Evolutionary conservation across 2,797 vertebrate species (phyloP), one percentile per base, ranked within the genome.

Genomic region (Leptoclinus maculatus): DNA sequence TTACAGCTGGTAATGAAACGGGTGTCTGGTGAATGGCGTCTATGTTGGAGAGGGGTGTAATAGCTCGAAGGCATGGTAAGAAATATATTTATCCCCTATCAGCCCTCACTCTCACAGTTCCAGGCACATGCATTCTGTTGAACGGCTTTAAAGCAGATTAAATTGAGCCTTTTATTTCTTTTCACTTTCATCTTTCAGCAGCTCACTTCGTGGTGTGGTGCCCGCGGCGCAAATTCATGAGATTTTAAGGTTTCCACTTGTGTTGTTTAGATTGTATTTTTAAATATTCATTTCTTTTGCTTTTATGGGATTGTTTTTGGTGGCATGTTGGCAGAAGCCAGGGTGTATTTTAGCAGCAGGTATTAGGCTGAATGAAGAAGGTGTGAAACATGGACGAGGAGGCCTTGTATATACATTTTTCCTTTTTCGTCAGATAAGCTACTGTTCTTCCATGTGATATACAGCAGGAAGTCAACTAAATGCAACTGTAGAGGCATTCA

Each of bases 81-180:
- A 96, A 96, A 96, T 96, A 95, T 95, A 96, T 97, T 98, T 97
- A 97, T 97, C 96, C 97, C 94, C 96, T 96, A 96, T 97, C 97
- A 97, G 93, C 93, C 92, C 96, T 96, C 96, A 95, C 95, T 97
- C 96, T 96, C 94, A 87, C 95, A 95, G 95, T 96, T 95, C 92
- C 94, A 91, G 95, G 95, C 96, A 95, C 96, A 96, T 95, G 95
- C 96, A 91, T 93, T 93, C 95, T 96, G 96, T 97, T 96, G 96
- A 97, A 96, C 96, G 96, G 96, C 95, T 96, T 97, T 97, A 97
- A 97, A 95, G 95, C 97, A 97, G 97, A 98, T 98, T 99, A 98
- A 98, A 97, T 95, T 95, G 95, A 97, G 97, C 95, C 95, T 96
- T 95, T 98, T 97, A 97, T 98, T 97, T 96, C 95, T 95, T 94